Evolutionary conservation across 2,113 vertebrate species (phyloP).

Genomic region (Prinia subflava): DNA sequence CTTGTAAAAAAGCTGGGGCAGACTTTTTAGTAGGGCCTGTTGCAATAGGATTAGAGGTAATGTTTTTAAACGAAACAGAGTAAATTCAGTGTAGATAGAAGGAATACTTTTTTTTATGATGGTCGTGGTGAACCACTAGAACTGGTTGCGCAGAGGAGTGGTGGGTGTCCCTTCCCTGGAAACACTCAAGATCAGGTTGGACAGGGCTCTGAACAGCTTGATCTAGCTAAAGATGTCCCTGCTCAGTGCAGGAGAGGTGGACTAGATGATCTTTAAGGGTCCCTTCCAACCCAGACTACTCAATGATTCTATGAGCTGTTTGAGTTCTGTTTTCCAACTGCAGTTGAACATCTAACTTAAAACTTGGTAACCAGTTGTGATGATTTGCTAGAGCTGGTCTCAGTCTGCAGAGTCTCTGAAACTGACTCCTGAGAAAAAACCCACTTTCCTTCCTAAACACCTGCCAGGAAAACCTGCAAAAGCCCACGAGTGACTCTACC

Average conservation of each 20-base stretch:
- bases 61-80: background rate
- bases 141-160: background rate
- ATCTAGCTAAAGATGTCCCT: background rate
- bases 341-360: background rate
- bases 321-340: background rate
- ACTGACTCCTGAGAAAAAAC: background rate
- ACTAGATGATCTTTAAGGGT: background rate
- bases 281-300: background rate
- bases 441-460: background rate
- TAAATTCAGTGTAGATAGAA: background rate
- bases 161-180: background rate
- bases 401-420: background rate
- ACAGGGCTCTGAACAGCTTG: fast-evolving
- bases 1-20: fast-evolving
- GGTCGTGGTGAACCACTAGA: background rate
- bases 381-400: background rate
- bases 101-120: fast-evolving
- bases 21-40: background rate
- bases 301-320: background rate
- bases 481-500: fast-evolving
- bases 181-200: background rate
- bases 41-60: fast-evolving
- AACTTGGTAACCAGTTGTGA: fast-evolving
- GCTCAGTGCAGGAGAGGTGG: too few relatives aligned
- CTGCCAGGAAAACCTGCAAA: background rate